phyloP scores from a whole-genome alignment of 92 coral and sea anemone species.

The Virgularia gustaviana region DNA sequence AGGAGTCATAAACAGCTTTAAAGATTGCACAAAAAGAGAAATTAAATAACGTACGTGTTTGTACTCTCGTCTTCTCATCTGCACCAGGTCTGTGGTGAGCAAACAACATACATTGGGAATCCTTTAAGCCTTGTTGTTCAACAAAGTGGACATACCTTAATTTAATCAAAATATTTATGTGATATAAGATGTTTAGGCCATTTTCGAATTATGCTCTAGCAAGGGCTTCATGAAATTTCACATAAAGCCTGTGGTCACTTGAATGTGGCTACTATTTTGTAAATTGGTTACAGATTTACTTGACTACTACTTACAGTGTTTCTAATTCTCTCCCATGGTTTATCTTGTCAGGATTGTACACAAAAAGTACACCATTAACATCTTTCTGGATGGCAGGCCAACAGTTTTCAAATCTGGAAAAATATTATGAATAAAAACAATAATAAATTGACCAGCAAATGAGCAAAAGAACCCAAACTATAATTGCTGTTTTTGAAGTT shows the following conservation, averaged over 20 bases:
- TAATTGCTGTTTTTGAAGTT: too few species aligned
- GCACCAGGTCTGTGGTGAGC: conserved; percentile 85
- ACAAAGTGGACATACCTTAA: conserved; percentile 91
- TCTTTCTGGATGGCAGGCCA: conserved; percentile 99
- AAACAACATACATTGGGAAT: conserved; percentile 87
- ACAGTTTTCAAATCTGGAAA: conserved; percentile 80
- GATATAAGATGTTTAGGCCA: too few species aligned
- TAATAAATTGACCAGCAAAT: too few species aligned
- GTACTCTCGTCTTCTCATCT: conserved; percentile 61
- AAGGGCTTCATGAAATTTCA: too few species aligned
- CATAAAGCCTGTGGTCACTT: not conserved
- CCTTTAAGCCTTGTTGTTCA: conserved; percentile 74
- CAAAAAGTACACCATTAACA: conserved; percentile 81
- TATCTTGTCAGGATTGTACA: conserved; percentile 87
- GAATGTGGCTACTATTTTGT: not conserved
- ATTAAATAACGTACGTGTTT: conserved; percentile 61
- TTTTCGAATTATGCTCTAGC: too few species aligned
- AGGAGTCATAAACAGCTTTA: too few species aligned
- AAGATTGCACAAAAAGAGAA: not conserved
- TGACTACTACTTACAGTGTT: conserved; percentile 76
- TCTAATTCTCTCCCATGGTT: conserved; percentile 93
- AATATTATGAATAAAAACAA: not conserved
- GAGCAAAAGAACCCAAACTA: not conserved
- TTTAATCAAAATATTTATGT: not conserved
- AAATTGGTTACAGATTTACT: not conserved